Percentiles rank a stretch among this genome's conserved stretches.
phyloP scores from a whole-genome alignment of 2,888 invertebrate genomes.

The Heliconius aoede region DNA sequence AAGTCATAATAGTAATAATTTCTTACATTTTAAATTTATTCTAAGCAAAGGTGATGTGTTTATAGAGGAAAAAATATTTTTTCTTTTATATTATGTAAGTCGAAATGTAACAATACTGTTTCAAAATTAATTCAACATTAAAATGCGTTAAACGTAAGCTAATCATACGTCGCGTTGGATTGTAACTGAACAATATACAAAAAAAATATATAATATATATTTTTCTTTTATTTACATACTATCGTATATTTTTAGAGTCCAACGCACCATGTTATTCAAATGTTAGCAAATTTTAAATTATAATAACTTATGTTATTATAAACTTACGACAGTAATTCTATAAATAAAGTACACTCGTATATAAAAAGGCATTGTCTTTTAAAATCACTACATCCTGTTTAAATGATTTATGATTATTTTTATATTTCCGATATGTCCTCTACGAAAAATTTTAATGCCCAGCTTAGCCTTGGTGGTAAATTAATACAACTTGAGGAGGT shows the following conservation, averaged over 20 bases:
- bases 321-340: conserved; percentile 44
- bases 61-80: not conserved
- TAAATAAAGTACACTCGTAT: not conserved
- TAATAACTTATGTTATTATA: conserved; percentile 56
- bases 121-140: conserved; percentile 55
- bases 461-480: conserved; percentile 35
- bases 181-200: conserved; percentile 55
- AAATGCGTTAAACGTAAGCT: conserved; percentile 61
- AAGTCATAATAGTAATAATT: not conserved
- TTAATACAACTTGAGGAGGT: conserved; percentile 40
- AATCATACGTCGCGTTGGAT: conserved; percentile 57
- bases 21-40: not conserved
- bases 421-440: conserved; percentile 41
- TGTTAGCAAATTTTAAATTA: conserved; percentile 56
- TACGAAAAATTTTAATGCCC: conserved; percentile 44
- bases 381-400: conserved; percentile 45
- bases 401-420: conserved; percentile 42
- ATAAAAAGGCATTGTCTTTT: conserved; percentile 43
- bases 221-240: conserved; percentile 53
- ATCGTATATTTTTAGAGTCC: conserved; percentile 54
- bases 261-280: conserved; percentile 61
- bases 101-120: conserved; percentile 65
- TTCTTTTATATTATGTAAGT: conserved; percentile 48
- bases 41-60: conserved; percentile 42
- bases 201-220: conserved; percentile 55